phyloP scores from a whole-genome alignment of 1,140 invertebrate species.

The Micrasema minimum region DNA sequence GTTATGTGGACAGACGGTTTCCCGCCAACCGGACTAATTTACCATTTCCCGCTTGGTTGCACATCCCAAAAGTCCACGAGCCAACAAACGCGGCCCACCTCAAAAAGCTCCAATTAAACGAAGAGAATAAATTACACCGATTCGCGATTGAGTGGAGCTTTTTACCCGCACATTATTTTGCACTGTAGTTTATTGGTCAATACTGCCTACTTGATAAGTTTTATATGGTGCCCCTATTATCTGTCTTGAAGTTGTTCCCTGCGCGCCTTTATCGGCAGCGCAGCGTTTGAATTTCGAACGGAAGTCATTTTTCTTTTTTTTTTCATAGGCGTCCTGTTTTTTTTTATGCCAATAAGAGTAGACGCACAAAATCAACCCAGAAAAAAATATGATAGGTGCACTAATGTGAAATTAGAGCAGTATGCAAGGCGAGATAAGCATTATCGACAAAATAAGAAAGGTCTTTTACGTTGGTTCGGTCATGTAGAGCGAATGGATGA shows the following conservation, averaged over 20 bases:
- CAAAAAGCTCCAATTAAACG: background rate
- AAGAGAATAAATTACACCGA: background rate
- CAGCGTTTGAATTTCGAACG: slow-evolving; percentile 31
- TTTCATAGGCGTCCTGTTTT: slow-evolving; percentile 1
- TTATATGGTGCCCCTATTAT: slow-evolving; percentile 21
- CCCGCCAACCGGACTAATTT: slow-evolving; percentile 30
- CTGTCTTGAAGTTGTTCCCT: slow-evolving; percentile 4
- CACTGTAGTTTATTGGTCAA: background rate
- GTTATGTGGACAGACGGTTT: slow-evolving; percentile 37
- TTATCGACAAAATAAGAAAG: no score
- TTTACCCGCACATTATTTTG: background rate
- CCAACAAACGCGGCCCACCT: background rate
- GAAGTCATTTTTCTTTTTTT: slow-evolving; percentile 31
- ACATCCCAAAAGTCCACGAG: background rate
- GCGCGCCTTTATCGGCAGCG: slow-evolving; percentile 26
- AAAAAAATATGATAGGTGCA: no score
- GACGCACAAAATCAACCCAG: no score
- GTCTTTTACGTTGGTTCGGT: no score
- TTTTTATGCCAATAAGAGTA: no score
- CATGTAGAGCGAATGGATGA: no score
- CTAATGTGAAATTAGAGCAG: no score
- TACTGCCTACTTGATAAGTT: slow-evolving; percentile 5
- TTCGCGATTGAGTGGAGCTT: background rate
- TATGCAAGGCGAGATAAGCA: no score
- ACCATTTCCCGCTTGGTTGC: slow-evolving; percentile 35